Evolutionary conservation across 1,140 invertebrate genomes (phyloP), one percentile per base, ranked within the genome.

Genomic region (Gryon sp.): DNA sequence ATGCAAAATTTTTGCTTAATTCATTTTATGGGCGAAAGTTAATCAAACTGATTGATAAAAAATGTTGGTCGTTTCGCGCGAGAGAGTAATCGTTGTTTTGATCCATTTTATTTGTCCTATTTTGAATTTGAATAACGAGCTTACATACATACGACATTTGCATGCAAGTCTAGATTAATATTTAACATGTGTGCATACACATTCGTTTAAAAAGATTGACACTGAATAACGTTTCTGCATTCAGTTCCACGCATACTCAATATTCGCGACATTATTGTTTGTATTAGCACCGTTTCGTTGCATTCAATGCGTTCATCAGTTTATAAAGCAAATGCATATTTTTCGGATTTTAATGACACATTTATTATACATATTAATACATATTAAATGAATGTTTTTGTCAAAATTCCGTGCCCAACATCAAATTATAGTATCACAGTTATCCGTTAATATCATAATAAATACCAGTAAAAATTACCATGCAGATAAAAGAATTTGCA

Each of bases 181-280:
- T 53, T 59, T 63, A 73, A 73, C 50, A 45, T 30, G 24, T 36
- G 46, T 22, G 41, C 43, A 22, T n/a, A n/a, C 34, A 24, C 36
- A 32, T 19, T 40, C 22, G 36, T n/a, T 60, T 30, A 45, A 70
- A 69, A 69, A 43, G 66, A 70, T 70, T 70, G 46, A 60, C 66
- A 60, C 46, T 20, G 38, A 53, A 55, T 62, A 53, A 60, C 28
- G 38, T n/a, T 22, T 26, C 2, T 1, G 15, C 9, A 45, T 66
- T 65, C 48, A 53, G 28, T 34, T 22, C 19, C 43, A 52, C 59
- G 8, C 11, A 43, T 19, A 34, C 62, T 38, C 50, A 26, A 72
- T 72, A 46, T 70, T 43, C 26, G 43, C 5, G 11, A 52, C 59
- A 70, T 70, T 50, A 55, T 70, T 60, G 38, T 70, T 52, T 36